Evolutionary conservation across 2,888 invertebrate species (phyloP).

Genomic region (Xylota segnis): DNA sequence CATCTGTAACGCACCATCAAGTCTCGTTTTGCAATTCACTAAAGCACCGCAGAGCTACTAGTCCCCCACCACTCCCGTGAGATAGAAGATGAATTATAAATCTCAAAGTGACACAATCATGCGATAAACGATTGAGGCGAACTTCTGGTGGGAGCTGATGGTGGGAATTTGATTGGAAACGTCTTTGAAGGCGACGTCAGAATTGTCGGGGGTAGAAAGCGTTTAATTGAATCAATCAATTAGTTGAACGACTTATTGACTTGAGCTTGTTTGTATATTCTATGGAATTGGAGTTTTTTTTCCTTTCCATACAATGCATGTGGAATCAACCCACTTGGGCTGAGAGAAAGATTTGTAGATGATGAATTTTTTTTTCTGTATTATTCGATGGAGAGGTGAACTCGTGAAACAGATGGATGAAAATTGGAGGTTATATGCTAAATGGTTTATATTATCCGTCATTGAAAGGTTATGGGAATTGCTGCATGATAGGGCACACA

Average conservation of each 20-base stretch:
- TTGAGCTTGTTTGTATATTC: conserved; percentile 22
- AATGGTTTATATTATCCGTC: conserved; percentile 7
- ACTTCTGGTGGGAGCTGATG: conserved; percentile 7
- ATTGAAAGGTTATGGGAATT: conserved; percentile 9
- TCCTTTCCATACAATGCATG: conserved; percentile 38
- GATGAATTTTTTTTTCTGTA: not conserved
- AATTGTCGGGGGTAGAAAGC: conserved; percentile 63
- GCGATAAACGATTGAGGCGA: conserved; percentile 57
- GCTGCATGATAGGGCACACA: not conserved
- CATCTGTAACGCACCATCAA: conserved; percentile 44
- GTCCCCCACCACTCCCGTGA: not conserved
- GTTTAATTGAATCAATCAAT: conserved; percentile 76
- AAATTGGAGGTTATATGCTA: conserved; percentile 23
- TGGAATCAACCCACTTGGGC: conserved; percentile 11
- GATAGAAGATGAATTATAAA: conserved; percentile 61
- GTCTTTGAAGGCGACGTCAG: conserved; percentile 50
- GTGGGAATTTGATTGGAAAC: conserved; percentile 68
- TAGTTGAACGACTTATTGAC: conserved; percentile 72
- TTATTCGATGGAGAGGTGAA: conserved; percentile 2
- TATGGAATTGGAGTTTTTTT: conserved; percentile 25
- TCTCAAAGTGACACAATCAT: conserved; percentile 61
- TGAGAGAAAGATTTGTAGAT: conserved; percentile 17
- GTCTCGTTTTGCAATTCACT: conserved; percentile 40
- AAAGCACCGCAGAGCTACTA: not conserved
- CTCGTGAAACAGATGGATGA: conserved; percentile 3